Evolutionary conservation across 2,888 invertebrate species (phyloP), one percentile per base, ranked within the genome.

Genomic region (Augochlorella aurata): DNA sequence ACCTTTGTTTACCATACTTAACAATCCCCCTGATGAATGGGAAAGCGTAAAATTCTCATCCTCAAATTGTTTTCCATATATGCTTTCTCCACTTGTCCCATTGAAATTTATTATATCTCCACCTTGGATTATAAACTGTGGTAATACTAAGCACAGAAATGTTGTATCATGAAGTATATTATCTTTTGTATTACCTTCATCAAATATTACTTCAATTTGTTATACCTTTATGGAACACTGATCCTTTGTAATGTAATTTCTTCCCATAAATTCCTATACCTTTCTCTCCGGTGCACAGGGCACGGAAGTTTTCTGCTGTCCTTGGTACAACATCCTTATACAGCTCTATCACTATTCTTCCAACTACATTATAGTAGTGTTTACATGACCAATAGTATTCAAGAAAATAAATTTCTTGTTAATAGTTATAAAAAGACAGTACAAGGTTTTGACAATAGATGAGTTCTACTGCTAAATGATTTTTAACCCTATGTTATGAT

Each of bases 11-110:
- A 96, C 96, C 97, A 97, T 97, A 89, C 97, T 97, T 0, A 97
- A 94, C 0, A 95, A 94, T 3, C 97, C 97, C 69, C 94, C 94
- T 0, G 94, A 93, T 58, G 96, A 95, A 95, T 97, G 95, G 90
- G 93, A 88, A 65, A 97, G 92, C 76, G 93, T 94, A 91, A 98
- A 98, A 93, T 97, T 97, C 94, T 99, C 99, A 95, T 99, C 98
- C 87, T 97, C 96, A 93, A 99, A 99, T 71, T 95, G 95, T 18
- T 95, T 95, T 12, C 99, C 99, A 93, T 98, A 99, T 88, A 99
- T 99, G 90, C 98, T 98, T 93, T 98, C 98, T 0, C 99, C 98
- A 58, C 97, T 96, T 2, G 97, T 96, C 0, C 99, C 99, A 94
- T 98, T 96, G 58, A 96, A 96, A 91, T 96, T 95, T 5, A 96